Percentiles rank a stretch among this genome's conserved stretches.
phyloP scores from a whole-genome alignment of 1,140 invertebrate species.

The Panonychus citri region DNA sequence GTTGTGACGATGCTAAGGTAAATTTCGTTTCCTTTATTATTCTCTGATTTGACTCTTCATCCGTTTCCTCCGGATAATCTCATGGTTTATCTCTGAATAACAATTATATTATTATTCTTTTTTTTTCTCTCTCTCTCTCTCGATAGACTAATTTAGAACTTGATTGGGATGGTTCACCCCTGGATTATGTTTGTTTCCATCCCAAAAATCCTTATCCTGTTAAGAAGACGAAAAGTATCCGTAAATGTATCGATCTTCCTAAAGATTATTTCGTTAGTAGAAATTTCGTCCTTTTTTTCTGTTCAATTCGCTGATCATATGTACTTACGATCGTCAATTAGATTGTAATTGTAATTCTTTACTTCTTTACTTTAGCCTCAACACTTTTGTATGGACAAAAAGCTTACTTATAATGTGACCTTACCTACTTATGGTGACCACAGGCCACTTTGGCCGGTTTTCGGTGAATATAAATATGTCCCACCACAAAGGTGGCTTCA shows the following conservation, averaged over 20 bases:
- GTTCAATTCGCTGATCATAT: background rate
- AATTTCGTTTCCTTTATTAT: background rate
- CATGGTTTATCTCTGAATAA: background rate
- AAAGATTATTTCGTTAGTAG: conserved; percentile 31
- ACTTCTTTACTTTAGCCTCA: conserved; percentile 26
- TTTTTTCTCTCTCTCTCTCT: conserved; percentile 11
- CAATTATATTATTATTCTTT: background rate
- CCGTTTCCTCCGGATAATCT: background rate
- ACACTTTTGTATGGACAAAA: conserved; percentile 42
- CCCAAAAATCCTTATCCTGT: conserved; percentile 24
- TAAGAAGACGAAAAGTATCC: conserved; percentile 23
- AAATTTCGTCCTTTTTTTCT: background rate
- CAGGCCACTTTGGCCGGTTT: conserved; percentile 51
- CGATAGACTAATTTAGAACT: conserved; percentile 38
- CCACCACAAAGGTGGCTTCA: conserved; percentile 62
- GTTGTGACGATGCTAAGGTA: conserved; percentile 1
- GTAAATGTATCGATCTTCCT: conserved; percentile 34
- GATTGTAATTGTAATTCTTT: conserved; percentile 6
- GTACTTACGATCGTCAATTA: background rate
- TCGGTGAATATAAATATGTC: conserved; percentile 56
- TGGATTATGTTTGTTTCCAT: conserved; percentile 39
- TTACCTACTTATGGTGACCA: conserved; percentile 47
- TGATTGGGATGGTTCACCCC: conserved; percentile 42
- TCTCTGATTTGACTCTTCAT: background rate
- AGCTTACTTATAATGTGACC: conserved; percentile 35